These are phyloP conservation scores for Corapipo altera DNA, from an alignment of 2,113 vertebrate species.

Conservation along the genomic window DNA sequence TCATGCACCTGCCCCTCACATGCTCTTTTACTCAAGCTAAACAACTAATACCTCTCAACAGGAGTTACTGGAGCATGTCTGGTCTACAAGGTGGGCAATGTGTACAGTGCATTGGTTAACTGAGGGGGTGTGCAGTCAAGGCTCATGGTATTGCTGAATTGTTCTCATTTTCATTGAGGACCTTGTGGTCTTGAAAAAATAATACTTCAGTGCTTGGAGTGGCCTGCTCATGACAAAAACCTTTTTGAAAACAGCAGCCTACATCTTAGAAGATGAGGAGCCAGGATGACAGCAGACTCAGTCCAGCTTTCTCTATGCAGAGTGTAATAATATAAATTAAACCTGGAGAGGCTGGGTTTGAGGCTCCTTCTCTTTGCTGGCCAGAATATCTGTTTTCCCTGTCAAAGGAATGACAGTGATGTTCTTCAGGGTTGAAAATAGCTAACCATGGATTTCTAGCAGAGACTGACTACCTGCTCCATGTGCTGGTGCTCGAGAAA, in stretches of 20 bases:
- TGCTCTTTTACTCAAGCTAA: neutral
- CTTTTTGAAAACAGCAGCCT: neutral
- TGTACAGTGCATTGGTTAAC: accelerated
- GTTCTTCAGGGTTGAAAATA: neutral
- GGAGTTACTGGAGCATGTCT: neutral
- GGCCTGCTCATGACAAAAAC: accelerated
- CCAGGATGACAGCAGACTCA: neutral
- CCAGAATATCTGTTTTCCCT: neutral
- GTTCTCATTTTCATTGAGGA: neutral
- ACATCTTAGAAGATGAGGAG: neutral
- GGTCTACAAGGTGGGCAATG: neutral
- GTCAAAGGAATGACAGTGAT: neutral
- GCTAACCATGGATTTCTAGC: neutral
- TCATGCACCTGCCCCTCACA: neutral
- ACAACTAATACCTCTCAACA: neutral
- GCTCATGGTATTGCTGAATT: neutral
- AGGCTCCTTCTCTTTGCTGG: neutral
- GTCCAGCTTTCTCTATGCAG: neutral
- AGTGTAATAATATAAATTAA: neutral
- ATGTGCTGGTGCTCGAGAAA: neutral
- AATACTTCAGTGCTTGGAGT: neutral
- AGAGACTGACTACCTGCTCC: neutral
- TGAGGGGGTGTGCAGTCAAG: neutral
- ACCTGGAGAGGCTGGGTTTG: neutral
- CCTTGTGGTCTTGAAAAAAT: neutral